These are phyloP conservation scores for Trisateles emortualis DNA, from an alignment of 2,888 invertebrate genomes.

Conservation along the genomic window DNA sequence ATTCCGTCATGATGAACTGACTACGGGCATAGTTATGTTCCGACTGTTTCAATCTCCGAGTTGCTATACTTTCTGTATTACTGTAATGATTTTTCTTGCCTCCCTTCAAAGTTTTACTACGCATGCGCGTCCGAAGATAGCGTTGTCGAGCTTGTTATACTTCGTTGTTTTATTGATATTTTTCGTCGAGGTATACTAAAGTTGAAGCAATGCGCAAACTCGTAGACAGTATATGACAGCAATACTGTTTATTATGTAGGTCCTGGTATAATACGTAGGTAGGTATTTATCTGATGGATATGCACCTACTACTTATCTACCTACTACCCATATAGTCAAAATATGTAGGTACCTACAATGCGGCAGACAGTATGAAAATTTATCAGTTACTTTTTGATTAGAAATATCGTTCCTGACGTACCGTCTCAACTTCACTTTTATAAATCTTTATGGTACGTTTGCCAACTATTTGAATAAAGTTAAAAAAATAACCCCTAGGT, in stretches of 20 bases:
- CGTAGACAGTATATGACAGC: conserved; percentile 14
- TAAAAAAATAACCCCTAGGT: too few relatives aligned
- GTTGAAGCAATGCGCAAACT: conserved; percentile 49
- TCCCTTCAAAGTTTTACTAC: conserved; percentile 52
- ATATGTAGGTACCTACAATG: too few relatives aligned
- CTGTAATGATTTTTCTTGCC: conserved; percentile 70
- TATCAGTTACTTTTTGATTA: too few relatives aligned
- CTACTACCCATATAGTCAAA: too few relatives aligned
- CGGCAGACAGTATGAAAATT: too few relatives aligned
- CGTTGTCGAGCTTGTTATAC: conserved; percentile 57
- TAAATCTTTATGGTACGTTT: too few relatives aligned
- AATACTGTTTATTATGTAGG: background rate
- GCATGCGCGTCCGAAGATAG: conserved; percentile 68
- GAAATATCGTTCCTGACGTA: too few relatives aligned
- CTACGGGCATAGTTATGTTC: conserved; percentile 29
- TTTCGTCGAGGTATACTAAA: conserved; percentile 33
- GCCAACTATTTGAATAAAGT: too few relatives aligned
- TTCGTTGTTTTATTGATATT: conserved; percentile 65
- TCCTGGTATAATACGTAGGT: background rate
- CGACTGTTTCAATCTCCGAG: conserved; percentile 31
- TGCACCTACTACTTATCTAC: too few relatives aligned
- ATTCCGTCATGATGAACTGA: conserved; percentile 52
- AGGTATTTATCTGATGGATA: background rate
- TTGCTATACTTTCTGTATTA: conserved; percentile 53
- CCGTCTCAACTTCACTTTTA: too few relatives aligned